Evolutionary conservation across 1,140 invertebrate species (phyloP).

Genomic region (Euglossa dilemma): DNA sequence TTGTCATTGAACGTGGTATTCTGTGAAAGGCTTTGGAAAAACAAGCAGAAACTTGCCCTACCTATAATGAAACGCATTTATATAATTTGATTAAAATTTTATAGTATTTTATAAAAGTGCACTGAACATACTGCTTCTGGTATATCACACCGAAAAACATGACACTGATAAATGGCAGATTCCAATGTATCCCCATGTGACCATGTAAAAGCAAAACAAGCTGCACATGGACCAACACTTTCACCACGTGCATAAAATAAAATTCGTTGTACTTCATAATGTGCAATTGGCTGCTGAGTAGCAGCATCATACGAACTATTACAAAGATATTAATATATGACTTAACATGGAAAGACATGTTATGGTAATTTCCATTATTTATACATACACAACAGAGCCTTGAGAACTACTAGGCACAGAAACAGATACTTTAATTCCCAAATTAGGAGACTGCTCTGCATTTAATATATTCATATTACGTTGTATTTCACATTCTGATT

Average conservation of each 20-base stretch:
- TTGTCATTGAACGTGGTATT: constrained; percentile 89
- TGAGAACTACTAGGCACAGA: constrained; percentile 95
- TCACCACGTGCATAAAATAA: constrained; percentile 96
- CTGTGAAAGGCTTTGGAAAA: constrained; percentile 96
- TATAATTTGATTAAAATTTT: not conserved
- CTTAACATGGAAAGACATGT: not conserved
- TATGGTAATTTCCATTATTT: not conserved
- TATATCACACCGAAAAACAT: constrained; percentile 97
- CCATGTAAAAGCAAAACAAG: constrained; percentile 99
- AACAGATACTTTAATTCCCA: constrained; percentile 92
- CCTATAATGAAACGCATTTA: constrained; percentile 77
- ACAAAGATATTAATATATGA: not conserved
- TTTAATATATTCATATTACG: constrained; percentile 96
- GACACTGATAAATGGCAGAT: constrained; percentile 96
- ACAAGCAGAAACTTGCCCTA: constrained; percentile 89
- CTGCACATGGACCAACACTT: constrained; percentile 90
- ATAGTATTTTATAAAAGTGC: not conserved
- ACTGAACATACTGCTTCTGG: constrained; percentile 95
- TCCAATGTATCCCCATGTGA: constrained; percentile 95
- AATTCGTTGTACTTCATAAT: constrained; percentile 96
- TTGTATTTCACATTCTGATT: constrained; percentile 97
- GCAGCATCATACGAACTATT: constrained; percentile 93
- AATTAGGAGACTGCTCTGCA: constrained; percentile 86
- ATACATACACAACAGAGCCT: constrained; percentile 89
- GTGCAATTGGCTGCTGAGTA: constrained; percentile 91